Percentiles rank a stretch among this genome's conserved stretches.
Evolutionary conservation across 2,113 vertebrate species (phyloP).

Genomic region (Carettochelys insculpta): DNA sequence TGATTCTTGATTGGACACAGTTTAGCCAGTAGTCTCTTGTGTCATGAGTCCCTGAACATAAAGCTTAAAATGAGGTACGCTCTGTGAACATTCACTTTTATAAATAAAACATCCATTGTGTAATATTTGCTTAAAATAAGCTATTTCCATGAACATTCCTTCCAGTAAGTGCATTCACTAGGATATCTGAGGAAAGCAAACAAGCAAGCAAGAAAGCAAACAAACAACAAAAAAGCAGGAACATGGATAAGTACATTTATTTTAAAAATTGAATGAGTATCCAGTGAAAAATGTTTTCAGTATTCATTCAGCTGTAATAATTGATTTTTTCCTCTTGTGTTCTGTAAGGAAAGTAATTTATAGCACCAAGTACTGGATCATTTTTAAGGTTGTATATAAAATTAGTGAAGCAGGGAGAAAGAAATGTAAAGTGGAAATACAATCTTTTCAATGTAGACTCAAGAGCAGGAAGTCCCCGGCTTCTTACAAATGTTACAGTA

Average conservation of each 20-base stretch:
- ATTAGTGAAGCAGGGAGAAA: background rate
- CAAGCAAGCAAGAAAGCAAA: too few species aligned
- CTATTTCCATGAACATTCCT: background rate
- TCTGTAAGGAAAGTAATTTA: background rate
- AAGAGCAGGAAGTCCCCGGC: background rate
- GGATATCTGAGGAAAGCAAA: background rate
- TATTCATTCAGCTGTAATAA: conserved; percentile 5
- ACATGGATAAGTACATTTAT: background rate
- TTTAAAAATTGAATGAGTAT: background rate
- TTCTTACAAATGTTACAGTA: background rate
- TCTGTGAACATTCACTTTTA: background rate
- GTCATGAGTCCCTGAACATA: background rate
- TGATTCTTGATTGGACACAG: background rate
- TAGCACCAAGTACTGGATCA: background rate
- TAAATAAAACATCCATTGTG: background rate
- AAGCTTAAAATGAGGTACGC: background rate
- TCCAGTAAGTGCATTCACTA: background rate
- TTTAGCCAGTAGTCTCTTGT: background rate
- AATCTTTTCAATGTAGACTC: background rate
- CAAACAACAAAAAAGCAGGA: background rate
- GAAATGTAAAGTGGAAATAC: background rate
- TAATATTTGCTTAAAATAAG: background rate
- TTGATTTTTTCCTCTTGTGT: background rate
- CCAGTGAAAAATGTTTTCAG: background rate
- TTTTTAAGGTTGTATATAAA: background rate